Evolutionary conservation across 2,888 invertebrate species (phyloP).

Genomic region (Parapristionchus giblindavisi): DNA sequence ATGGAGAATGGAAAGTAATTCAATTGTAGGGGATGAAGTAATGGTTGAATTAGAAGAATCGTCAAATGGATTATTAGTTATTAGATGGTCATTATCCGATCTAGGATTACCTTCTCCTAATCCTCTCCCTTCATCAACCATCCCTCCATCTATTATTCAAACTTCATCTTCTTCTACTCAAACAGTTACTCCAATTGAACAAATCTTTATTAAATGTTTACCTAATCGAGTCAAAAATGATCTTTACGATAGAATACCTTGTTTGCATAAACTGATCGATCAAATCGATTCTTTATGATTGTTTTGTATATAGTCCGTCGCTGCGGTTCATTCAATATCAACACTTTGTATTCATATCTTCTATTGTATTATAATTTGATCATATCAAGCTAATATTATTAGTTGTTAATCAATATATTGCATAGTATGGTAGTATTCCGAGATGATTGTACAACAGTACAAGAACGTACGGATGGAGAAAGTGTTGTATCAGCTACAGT

Average conservation of each 20-base stretch:
- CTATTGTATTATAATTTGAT: not conserved
- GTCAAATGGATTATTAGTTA: not conserved
- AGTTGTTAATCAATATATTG: not conserved
- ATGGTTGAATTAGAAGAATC: conserved; percentile 6
- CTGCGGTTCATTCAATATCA: not conserved
- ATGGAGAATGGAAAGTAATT: not conserved
- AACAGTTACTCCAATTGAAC: conserved; percentile 21
- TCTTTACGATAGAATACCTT: not conserved
- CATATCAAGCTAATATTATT: too few species aligned
- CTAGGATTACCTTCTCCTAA: not conserved
- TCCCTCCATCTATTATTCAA: not conserved
- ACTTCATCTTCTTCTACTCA: not conserved
- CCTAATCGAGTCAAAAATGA: not conserved
- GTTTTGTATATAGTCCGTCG: too few species aligned
- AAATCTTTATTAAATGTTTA: conserved; percentile 9
- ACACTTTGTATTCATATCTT: not conserved
- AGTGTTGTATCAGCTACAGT: conserved; percentile 20
- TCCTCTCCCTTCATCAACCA: not conserved
- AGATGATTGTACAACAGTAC: conserved; percentile 25
- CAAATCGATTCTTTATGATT: conserved; percentile 24
- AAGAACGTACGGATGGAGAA: conserved; percentile 8
- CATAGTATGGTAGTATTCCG: conserved; percentile 27
- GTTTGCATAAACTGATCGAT: conserved; percentile 6
- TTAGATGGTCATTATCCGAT: conserved; percentile 12
- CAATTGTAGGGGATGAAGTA: not conserved